phyloP scores from a whole-genome alignment of 1,140 invertebrate genomes.

The Vollenhovia emeryi region DNA sequence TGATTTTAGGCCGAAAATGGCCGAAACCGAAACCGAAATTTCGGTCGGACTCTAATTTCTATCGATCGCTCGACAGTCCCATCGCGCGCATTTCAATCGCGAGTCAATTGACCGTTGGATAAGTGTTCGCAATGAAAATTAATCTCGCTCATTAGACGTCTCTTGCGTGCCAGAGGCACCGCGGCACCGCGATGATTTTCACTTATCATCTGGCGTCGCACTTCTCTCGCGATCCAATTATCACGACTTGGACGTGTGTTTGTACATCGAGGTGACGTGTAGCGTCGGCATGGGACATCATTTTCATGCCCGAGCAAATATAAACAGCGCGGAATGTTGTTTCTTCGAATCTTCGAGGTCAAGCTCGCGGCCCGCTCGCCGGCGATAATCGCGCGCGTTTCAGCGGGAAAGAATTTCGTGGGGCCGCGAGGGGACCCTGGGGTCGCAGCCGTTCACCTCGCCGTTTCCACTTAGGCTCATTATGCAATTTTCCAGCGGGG shows the following conservation, averaged over 20 bases:
- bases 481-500: conserved; percentile 70
- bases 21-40: too few species aligned
- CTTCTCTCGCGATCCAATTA: not conserved
- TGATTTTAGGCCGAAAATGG: too few species aligned
- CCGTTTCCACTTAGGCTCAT: conserved; percentile 48
- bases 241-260: not conserved
- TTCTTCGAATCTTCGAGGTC: conserved; percentile 25
- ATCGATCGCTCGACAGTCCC: not conserved
- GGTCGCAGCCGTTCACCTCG: conserved; percentile 66
- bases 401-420: conserved; percentile 7
- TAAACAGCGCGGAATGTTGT: not conserved
- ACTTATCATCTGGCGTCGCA: not conserved
- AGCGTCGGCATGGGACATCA: not conserved
- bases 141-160: not conserved
- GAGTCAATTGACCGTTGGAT: not conserved
- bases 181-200: not conserved
- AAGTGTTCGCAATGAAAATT: not conserved
- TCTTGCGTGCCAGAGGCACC: not conserved
- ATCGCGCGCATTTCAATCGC: not conserved
- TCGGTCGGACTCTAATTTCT: too few species aligned
- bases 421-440: too few species aligned
- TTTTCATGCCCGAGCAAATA: not conserved
- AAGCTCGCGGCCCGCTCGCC: not conserved
- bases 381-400: not conserved
- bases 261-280: not conserved